phyloP scores from a whole-genome alignment of 2,113 vertebrate genomes.

The Rana temporaria region DNA sequence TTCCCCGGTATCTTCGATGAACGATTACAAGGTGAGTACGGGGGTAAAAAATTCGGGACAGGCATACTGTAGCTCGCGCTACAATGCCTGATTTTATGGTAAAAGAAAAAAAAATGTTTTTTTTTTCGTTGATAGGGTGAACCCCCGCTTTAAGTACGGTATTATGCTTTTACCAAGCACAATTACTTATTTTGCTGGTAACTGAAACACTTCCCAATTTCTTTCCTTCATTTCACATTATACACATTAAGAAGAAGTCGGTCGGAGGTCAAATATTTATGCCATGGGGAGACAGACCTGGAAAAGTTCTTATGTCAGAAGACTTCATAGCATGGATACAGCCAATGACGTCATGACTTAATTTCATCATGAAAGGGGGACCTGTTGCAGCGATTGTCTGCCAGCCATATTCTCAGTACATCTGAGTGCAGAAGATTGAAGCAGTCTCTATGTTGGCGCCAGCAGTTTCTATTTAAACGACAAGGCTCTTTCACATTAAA shows the following conservation, averaged over 20 bases:
- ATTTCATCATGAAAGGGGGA: constrained; percentile 3
- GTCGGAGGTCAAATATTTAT: constrained; percentile 7
- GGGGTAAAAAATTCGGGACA: too few species aligned
- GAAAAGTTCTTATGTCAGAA: not conserved
- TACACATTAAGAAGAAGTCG: not conserved
- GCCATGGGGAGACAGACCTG: not conserved
- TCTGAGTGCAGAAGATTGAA: constrained; percentile 2
- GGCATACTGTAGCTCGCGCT: too few species aligned
- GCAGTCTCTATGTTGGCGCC: not conserved
- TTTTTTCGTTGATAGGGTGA: too few species aligned
- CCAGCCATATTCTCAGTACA: constrained; percentile 24
- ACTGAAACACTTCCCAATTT: too few species aligned
- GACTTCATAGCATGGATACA: constrained; percentile 2
- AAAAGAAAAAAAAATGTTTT: too few species aligned
- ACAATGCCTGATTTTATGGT: too few species aligned
- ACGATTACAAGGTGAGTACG: too few species aligned
- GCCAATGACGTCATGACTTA: not conserved
- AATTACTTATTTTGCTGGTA: too few species aligned
- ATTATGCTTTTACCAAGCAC: too few species aligned
- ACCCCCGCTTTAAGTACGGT: too few species aligned
- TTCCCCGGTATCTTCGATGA: too few species aligned
- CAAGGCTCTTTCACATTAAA: not conserved
- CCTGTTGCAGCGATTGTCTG: constrained; percentile 4
- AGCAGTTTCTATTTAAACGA: not conserved
- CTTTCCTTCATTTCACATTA: too few species aligned